Base-by-base conservation (phyloP, 1,140 invertebrate species). In the Philaenus spumarius region DNA sequence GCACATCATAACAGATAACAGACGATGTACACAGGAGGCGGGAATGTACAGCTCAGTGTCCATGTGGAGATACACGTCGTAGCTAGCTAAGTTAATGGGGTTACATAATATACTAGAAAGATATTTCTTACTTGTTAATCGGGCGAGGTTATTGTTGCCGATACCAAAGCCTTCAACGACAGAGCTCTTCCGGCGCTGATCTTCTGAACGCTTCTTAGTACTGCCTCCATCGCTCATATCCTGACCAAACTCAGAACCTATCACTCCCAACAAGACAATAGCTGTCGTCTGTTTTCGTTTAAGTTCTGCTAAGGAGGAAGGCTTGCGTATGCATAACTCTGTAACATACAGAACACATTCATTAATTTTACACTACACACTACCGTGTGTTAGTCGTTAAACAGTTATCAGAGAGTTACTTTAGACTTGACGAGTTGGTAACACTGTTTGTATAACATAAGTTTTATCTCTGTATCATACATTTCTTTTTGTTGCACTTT, bases 221-320 rank as follows among this genome's bases (percentile, higher is more conserved):
- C 35, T 60, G 17, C 53, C 48, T 19, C 57, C 59, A 14, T 63
- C 62, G 1, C 59, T 59, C 43, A 90, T 87, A 67, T 91, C 94
- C 69, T 96, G 92, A 0, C 96, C 95, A 75, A 98, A 99, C 74
- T 98, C 95, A 0, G 95, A 92, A 0, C 97, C 97, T 55, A 99
- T 95, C 0, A 99, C 95, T 0, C 95, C 96, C 19, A 99, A 72
- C 37, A 99, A 74, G 0, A 99, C 93, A 0, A 99, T 93, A 0
- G 97, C 93, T 0, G 95, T 98, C 0, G 94, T 94, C 74, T 99
- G 95, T 67, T 97, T 97, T 9, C 95, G 79, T 60, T 94, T 91
- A 34, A 94, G 76, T 75, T 98, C 93, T 0, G 87, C 85, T 0
- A 86, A 73, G 65, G 87, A 91, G 6, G 89, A 92, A 2, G 89